phyloP scores from a whole-genome alignment of 2,888 invertebrate genomes.

The Aelia acuminata region DNA sequence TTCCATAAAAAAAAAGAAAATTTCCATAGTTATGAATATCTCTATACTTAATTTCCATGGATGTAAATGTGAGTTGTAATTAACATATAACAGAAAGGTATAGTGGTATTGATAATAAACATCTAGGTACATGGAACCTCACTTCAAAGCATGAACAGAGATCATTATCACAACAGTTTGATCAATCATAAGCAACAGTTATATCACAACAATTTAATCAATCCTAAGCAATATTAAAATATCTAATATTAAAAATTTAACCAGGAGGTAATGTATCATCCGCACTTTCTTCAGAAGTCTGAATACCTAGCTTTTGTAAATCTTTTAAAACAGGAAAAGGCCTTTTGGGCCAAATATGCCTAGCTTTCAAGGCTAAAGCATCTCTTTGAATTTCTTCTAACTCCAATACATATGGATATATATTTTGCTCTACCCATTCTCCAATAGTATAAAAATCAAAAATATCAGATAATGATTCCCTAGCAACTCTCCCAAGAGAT shows the following conservation, averaged over 20 bases:
- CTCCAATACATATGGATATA: constrained; percentile 73
- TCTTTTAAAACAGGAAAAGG: constrained; percentile 73
- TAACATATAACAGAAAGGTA: neutral
- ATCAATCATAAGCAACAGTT: neutral
- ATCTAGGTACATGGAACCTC: constrained; percentile 31
- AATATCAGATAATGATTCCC: constrained; percentile 74
- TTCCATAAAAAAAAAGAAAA: no score
- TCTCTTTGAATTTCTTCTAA: constrained; percentile 74
- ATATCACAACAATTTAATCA: constrained; percentile 29
- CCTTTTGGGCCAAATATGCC: constrained; percentile 75
- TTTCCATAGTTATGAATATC: neutral
- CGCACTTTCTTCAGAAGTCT: constrained; percentile 62
- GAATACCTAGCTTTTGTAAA: constrained; percentile 71
- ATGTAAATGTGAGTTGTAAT: no score
- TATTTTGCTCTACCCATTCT: constrained; percentile 79
- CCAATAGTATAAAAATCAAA: constrained; percentile 75
- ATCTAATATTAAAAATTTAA: neutral
- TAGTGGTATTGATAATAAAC: neutral
- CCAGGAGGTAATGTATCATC: constrained; percentile 57
- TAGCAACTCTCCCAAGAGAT: constrained; percentile 72
- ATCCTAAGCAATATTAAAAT: neutral
- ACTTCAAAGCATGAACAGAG: constrained; percentile 40
- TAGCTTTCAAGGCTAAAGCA: constrained; percentile 72
- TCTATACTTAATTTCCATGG: neutral
- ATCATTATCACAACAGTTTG: neutral